Base-by-base conservation (phyloP, 2,797 vertebrate species). In the Falco naumanni region DNA sequence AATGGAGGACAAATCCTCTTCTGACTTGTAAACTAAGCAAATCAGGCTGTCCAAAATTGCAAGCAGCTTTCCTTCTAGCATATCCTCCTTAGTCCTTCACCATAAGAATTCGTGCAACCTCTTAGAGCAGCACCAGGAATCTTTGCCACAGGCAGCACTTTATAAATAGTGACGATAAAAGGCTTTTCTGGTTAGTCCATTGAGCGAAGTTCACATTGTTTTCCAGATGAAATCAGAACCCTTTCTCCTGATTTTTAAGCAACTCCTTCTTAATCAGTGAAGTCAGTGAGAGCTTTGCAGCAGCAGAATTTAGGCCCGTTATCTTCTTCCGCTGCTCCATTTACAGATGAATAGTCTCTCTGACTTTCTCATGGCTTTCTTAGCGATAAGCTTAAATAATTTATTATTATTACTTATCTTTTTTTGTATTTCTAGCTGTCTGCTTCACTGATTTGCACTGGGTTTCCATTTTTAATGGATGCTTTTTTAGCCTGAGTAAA, bases 391-490 rank as follows among this genome's bases (percentile, higher is more conserved):
- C 31, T 65, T 94, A 66, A 93, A 91, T 89, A 68, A 92, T 83
- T 64, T 87, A 85, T 57, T 72, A 59, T 41, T 74, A 71, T 87
- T 89, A 21, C 93, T 96, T 89, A 51, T 87, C 41, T 80, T 85
- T 87, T 74, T 48, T 61, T 60, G 7, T 63, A 47, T 69, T 91
- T 47, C 45, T 89, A 37, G 31, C 7, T 64, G 37, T 74, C 71
- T 71, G 84, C 71, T 85, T 75, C 82, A 75, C 64, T 85, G 68
- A 90, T 71, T 93, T 87, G 56, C n/a, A 50, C 56, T 57, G 53
- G 48, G 91, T 91, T 95, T 94, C 75, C 87, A 80, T 97, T 85
- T 93, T 89, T 91, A 89, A 94, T 87, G 71, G 75, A 28, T 92
- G 34, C 21, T 53, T 43, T 17, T 87, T 91, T 87, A 84, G 53